A percentile compares a stretch with the other conserved stretches of the same genome.
phyloP scores from a whole-genome alignment of 1,140 invertebrate species.

The Caenorhabditis inopinata region DNA sequence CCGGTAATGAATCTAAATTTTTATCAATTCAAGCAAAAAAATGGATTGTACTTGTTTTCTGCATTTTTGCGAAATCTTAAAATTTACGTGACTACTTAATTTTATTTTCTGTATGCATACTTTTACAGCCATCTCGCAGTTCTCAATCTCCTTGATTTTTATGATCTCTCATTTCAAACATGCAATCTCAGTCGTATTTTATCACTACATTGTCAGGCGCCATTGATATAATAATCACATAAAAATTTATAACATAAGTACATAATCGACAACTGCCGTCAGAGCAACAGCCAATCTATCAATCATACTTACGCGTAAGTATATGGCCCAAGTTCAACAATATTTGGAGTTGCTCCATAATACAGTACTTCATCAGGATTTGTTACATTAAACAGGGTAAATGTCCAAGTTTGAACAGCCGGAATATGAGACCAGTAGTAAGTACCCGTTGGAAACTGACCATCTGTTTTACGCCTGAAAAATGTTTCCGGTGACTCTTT shows the following conservation, averaged over 20 bases:
- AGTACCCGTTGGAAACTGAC: constrained; percentile 5
- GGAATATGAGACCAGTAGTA: constrained; percentile 32
- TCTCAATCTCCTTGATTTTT: neutral
- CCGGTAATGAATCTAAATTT: no score
- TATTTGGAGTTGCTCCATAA: constrained; percentile 20
- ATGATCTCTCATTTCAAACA: no score
- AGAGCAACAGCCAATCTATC: neutral
- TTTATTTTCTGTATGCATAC: no score
- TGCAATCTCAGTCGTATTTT: neutral
- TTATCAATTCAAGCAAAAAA: no score
- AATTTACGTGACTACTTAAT: no score
- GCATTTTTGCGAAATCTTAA: no score
- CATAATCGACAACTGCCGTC: neutral
- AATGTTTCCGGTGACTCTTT: no score
- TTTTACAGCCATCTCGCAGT: neutral
- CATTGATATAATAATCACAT: neutral
- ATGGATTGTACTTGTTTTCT: no score
- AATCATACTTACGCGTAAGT: constrained; percentile 36
- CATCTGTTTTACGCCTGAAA: constrained; percentile 26
- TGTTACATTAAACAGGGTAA: constrained; percentile 37
- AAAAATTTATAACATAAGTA: constrained; percentile 8
- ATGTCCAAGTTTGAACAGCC: constrained; percentile 31
- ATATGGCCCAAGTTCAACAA: constrained; percentile 44
- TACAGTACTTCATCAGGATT: constrained; percentile 42
- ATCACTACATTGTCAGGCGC: neutral